Percentiles rank a stretch among this genome's conserved stretches.
Conservation (phyloP, 2,888 invertebrate species). For the Allacma fusca region DNA sequence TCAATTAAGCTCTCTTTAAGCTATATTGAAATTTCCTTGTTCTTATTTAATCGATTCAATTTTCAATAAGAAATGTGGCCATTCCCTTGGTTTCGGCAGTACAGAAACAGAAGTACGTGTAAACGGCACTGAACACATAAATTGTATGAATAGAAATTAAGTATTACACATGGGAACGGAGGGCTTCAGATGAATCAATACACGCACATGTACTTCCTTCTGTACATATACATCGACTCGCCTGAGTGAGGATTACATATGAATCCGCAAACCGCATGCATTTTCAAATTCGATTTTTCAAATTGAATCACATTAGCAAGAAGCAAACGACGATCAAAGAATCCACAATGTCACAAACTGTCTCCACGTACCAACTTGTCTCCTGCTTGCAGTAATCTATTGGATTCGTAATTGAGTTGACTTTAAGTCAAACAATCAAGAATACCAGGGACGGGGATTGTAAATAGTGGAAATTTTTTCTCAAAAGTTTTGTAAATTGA, state of each 20-base stretch:
- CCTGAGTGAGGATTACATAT: not conserved
- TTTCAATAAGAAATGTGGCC: too few relatives aligned
- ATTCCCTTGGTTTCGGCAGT: too few relatives aligned
- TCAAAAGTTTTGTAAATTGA: not conserved
- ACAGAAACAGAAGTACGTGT: too few relatives aligned
- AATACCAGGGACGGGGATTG: not conserved
- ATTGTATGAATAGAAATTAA: too few relatives aligned
- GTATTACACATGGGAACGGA: too few relatives aligned
- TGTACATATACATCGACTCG: too few relatives aligned
- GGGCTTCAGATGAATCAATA: too few relatives aligned
- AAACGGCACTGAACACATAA: too few relatives aligned
- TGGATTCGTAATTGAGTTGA: conserved; percentile 13
- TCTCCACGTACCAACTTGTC: not conserved
- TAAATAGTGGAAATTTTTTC: not conserved
- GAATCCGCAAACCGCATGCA: not conserved
- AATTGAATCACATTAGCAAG: conserved; percentile 3
- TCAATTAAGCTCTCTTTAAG: too few relatives aligned
- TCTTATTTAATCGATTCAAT: too few relatives aligned
- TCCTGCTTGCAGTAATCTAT: not conserved
- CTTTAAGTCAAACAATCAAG: conserved; percentile 13
- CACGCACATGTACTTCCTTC: too few relatives aligned
- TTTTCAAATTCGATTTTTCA: conserved; percentile 22
- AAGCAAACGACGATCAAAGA: not conserved
- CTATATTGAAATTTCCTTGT: too few relatives aligned
- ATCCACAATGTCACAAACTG: not conserved